Base-by-base conservation (phyloP, 1,140 invertebrate species). In the Wasmannia auropunctata region DNA sequence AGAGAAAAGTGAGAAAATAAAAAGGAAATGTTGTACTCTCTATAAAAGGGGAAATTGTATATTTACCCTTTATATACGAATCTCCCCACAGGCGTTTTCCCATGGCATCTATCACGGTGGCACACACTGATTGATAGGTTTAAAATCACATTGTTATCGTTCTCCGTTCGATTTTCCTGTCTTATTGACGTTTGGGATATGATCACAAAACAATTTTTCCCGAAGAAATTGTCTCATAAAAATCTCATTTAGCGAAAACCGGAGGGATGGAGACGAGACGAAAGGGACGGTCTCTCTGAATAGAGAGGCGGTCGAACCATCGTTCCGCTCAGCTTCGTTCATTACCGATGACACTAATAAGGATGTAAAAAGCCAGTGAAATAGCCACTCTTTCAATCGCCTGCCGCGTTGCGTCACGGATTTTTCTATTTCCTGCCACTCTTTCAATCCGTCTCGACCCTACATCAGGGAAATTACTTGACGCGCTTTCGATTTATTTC, bases 201-300 rank as follows among this genome's bases (percentile, higher is more conserved):
- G 37, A 83, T 46, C 67, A 16, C 56, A 46, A 83, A 74, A 83
- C 79, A 72, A 83, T 83, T 72, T 74, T n/a, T 67, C 28, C 46
- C 51, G 51, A 22, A 81, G 79, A 74, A 83, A 83, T 83, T 83
- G 79, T 83, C 28, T 72, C 67, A 74, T 83, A 58, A 72, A 81
- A 83, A 83, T 74, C 34, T 83, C 37, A 83, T 83, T 74, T 72
- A 54, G 40, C 40, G 22, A 49, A 56, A 74, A 81, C 22, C 19
- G 7, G 56, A 11, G n/a, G 11, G 7, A 65, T 37, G 37, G 60
- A 54, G n/a, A 7, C 8, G 22, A 79, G 14, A 22, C 25, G 34
- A 31, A 74, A 37, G 34, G n/a, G 3, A 34, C 34, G 6, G 43
- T n/a, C 2, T 60, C 11, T 28, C 28, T 28, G 25, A 60, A 43